Evolutionary conservation across 2,113 vertebrate genomes (phyloP), one percentile per base, ranked within the genome.

Genomic region (Chloropsis cyanopogon): DNA sequence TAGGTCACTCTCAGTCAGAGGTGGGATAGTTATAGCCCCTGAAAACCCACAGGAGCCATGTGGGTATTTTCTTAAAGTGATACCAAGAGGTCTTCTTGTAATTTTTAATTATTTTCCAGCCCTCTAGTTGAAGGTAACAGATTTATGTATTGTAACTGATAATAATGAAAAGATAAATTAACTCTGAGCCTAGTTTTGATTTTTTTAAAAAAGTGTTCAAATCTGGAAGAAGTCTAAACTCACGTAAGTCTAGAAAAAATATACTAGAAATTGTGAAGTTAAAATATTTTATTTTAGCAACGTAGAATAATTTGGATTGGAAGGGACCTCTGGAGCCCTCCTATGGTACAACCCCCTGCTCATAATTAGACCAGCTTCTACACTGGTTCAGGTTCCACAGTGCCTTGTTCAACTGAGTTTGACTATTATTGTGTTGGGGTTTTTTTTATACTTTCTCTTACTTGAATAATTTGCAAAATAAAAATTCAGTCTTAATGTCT

Each of bases 401-500:
- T 3, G 6, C 53, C 63, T 77, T 92, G 13, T 65, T 80, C 49
- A 53, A 57, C 12, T 47, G 46, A 72, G 37, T 61, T 90, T 65
- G 24, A 90, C 49, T n/a, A 69, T 29, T 60, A 80, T 10, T 6
- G 31, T 73, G n/a, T 9, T 82, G 42, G 7, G 1, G 0, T 61
- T 76, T 54, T 96, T 80, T 96, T 80, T 28, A 41, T 54, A 20
- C 47, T 33, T 88, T 95, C 63, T 82, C 33, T 93, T 88, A 91
- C 61, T 95, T 47, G n/a, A 91, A 97, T 71, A 65, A 70, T 82
- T 97, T 97, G 54, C 83, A 96, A 95, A 95, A 93, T 96, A 97
- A 96, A 91, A 88, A 82, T 82, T 92, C 87, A 94, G 44, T 92
- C 86, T 68, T 95, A 78, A 89, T 92, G 70, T 93, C 96, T 96